These are phyloP conservation scores for Latrodectus elegans DNA, from an alignment of 2,888 invertebrate species.

Conservation along the genomic window DNA sequence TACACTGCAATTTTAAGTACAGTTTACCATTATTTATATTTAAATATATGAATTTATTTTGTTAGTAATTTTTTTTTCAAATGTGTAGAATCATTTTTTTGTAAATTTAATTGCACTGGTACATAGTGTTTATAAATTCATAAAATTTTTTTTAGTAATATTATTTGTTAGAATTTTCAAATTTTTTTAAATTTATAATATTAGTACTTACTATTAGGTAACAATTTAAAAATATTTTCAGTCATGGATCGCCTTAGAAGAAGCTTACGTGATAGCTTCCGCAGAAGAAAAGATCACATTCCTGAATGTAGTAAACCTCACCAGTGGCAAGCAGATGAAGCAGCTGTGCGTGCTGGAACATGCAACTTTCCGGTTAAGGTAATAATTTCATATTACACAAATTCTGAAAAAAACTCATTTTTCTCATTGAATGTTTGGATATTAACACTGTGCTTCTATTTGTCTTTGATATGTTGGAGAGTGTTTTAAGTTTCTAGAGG, in stretches of 20 bases:
- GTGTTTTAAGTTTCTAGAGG: background rate
- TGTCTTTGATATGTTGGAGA: background rate
- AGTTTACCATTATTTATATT: no score
- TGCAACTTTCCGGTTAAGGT: conserved; percentile 98
- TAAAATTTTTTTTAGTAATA: no score
- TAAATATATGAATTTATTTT: no score
- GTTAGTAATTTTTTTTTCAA: no score
- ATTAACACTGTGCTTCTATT: background rate
- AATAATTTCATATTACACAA: conserved; percentile 62
- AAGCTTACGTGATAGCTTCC: conserved; percentile 85
- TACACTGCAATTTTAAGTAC: no score
- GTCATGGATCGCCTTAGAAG: conserved; percentile 72
- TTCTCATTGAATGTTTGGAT: background rate
- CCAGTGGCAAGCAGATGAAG: conserved; percentile 98
- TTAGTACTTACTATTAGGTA: no score
- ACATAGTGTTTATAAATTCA: no score
- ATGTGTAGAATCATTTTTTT: no score
- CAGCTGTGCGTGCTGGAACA: conserved; percentile 94
- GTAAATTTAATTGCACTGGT: no score
- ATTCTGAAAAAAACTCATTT: background rate
- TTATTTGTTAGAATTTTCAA: no score
- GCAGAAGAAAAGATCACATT: conserved; percentile 84
- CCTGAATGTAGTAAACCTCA: conserved; percentile 95
- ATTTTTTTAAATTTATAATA: no score
- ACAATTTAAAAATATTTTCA: conserved; percentile 10